These are phyloP conservation scores for Labroides dimidiatus DNA, from an alignment of 2,797 vertebrate species.

Conservation along the genomic window DNA sequence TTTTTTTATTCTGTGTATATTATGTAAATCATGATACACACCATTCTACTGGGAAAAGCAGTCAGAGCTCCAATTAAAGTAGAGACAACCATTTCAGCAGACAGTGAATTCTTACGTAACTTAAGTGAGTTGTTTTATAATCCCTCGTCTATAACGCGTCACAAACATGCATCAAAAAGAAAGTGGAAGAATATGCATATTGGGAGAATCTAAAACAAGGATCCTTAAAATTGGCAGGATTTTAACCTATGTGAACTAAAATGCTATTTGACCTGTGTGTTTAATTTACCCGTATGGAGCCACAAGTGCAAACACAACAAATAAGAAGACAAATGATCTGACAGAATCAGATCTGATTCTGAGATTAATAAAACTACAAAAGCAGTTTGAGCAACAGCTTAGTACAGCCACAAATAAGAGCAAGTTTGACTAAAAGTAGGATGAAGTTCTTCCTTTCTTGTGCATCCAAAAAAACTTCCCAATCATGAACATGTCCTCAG, in stretches of 20 bases:
- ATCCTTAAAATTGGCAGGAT: no score
- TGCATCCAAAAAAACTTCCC: slow-evolving; percentile 13
- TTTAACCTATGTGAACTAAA: no score
- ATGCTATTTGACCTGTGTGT: no score
- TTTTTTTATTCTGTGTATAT: neutral
- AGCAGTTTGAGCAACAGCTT: neutral
- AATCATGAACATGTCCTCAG: slow-evolving; percentile 44
- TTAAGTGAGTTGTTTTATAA: neutral
- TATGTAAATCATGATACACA: neutral
- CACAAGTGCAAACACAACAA: neutral
- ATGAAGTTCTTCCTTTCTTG: slow-evolving; percentile 53
- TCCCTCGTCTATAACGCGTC: no score
- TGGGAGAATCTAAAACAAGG: no score
- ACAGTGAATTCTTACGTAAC: neutral
- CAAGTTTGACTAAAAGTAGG: neutral
- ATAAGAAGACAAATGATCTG: neutral
- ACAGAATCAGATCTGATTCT: no score
- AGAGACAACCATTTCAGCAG: neutral
- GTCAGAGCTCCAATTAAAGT: neutral
- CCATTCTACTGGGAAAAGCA: no score
- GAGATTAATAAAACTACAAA: no score
- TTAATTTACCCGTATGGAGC: no score
- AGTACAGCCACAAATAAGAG: neutral
- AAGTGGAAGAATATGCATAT: no score
- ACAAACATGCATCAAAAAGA: no score